Evolutionary conservation across 2,113 vertebrate genomes (phyloP).

Genomic region (Hystrix cristata): DNA sequence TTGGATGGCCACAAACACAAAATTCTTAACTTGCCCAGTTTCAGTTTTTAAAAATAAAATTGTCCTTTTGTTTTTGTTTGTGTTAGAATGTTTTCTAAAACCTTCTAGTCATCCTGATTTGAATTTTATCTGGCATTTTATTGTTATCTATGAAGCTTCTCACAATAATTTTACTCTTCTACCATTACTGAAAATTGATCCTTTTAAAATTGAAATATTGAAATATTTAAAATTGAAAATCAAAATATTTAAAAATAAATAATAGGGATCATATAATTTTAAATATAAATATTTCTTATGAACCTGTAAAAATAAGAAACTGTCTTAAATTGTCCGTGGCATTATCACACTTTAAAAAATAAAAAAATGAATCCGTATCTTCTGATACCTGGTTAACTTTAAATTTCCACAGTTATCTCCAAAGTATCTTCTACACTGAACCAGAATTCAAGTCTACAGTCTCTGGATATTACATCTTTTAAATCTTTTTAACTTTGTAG

Average conservation of each 20-base stretch:
- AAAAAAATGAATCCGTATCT: neutral
- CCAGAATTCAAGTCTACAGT: neutral
- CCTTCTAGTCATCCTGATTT: neutral
- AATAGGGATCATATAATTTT: neutral
- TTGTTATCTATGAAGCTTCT: neutral
- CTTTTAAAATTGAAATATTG: neutral
- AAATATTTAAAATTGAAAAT: neutral
- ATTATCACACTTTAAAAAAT: neutral
- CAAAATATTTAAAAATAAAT: slow-evolving; percentile 14
- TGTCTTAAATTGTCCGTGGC: neutral
- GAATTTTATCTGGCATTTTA: neutral
- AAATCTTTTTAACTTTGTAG: neutral
- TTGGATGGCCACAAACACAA: neutral
- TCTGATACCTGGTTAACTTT: neutral
- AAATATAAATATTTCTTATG: neutral
- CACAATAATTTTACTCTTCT: neutral
- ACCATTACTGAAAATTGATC: neutral
- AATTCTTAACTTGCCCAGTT: neutral
- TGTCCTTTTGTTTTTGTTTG: neutral
- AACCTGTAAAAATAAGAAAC: neutral
- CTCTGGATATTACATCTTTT: neutral
- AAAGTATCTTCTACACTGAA: neutral
- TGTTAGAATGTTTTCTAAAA: neutral
- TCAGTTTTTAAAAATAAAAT: neutral
- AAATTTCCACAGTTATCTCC: neutral